Conservation (phyloP, 1,140 invertebrate genomes). For the Lepeophtheirus salmonis region DNA sequence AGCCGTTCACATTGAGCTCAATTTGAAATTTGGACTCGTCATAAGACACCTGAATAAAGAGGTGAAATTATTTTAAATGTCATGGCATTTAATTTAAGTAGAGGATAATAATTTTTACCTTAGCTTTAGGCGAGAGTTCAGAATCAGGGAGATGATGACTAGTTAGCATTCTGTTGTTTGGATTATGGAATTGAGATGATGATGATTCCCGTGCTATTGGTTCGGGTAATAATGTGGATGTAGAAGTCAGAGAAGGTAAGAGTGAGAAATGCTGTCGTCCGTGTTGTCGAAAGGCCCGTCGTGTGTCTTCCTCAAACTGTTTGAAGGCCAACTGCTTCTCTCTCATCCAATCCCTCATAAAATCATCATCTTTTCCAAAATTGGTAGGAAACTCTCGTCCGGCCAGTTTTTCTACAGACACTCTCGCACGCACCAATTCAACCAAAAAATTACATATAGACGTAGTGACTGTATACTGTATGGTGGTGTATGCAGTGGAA, state of each 20-base stretch:
- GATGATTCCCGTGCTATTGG: background rate
- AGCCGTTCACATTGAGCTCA: slow-evolving; percentile 2
- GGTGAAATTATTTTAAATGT: slow-evolving; percentile 1
- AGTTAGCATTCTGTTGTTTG: background rate
- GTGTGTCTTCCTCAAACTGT: background rate
- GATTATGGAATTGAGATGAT: background rate
- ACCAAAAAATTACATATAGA: too few species aligned
- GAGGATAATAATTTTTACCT: background rate
- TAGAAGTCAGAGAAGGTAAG: background rate
- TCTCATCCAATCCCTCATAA: background rate
- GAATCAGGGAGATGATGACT: background rate
- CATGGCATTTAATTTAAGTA: background rate
- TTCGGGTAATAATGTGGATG: background rate
- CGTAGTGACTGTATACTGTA: too few species aligned
- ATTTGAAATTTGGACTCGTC: slow-evolving; percentile 6
- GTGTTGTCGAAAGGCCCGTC: background rate
- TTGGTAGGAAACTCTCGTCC: too few species aligned
- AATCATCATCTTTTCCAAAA: too few species aligned
- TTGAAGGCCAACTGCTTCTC: background rate
- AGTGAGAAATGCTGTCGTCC: background rate
- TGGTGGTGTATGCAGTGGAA: too few species aligned
- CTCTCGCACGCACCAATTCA: too few species aligned
- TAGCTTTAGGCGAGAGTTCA: background rate
- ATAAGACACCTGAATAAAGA: slow-evolving; percentile 5
- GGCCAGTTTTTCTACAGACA: too few species aligned